Evolutionary conservation across 2,113 vertebrate genomes (phyloP).

Genomic region (Mungos mungo): DNA sequence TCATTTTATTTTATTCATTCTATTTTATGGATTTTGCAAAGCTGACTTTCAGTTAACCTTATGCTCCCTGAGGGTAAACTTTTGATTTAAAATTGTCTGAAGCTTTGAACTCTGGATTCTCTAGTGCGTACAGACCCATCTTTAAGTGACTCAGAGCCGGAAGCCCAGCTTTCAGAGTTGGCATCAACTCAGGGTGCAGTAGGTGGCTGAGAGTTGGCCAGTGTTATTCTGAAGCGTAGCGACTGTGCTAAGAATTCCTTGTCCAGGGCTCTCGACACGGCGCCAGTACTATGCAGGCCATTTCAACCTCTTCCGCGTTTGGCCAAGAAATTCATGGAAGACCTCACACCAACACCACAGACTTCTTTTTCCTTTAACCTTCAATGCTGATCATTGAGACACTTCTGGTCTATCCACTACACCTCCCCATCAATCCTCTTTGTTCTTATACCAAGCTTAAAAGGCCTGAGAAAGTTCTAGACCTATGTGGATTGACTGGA

Average conservation of each 20-base stretch:
- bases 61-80: slow-evolving; percentile 21
- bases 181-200: too few species aligned
- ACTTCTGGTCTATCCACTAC: background rate
- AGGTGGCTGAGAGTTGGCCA: background rate
- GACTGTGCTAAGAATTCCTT: background rate
- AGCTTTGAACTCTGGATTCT: background rate
- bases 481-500: background rate
- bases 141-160: background rate
- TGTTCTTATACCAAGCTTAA: background rate
- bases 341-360: background rate
- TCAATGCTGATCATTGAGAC: background rate
- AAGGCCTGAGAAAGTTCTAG: background rate
- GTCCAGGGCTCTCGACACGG: accelerated
- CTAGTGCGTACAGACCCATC: background rate
- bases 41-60: slow-evolving; percentile 62
- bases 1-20: slow-evolving; percentile 56
- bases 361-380: background rate
- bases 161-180: background rate
- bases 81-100: slow-evolving; percentile 61
- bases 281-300: background rate
- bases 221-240: background rate
- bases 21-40: slow-evolving; percentile 54
- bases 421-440: background rate
- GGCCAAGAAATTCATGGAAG: background rate
- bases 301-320: background rate